phyloP scores from a whole-genome alignment of 2,888 invertebrate species.

The Nezara viridula region DNA sequence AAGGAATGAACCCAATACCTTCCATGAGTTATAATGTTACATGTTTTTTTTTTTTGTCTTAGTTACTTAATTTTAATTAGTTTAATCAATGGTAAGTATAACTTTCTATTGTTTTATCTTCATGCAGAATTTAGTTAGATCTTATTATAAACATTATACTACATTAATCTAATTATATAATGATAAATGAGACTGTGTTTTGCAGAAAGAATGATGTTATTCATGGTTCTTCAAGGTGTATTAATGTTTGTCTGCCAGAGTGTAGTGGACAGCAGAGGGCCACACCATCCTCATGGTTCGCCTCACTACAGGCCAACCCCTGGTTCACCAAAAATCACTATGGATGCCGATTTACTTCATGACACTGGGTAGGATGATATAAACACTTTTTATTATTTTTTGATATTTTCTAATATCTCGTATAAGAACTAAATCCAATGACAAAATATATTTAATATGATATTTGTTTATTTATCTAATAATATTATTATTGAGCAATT shows the following conservation, averaged over 20 bases:
- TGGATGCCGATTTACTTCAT: slow-evolving; percentile 80
- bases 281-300: slow-evolving; percentile 79
- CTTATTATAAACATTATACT: background rate
- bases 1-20: no score
- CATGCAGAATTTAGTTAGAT: background rate
- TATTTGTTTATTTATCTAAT: no score
- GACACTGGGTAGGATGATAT: slow-evolving; percentile 77
- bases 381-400: background rate
- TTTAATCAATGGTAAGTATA: no score
- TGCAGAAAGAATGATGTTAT: background rate
- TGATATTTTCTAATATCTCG: background rate
- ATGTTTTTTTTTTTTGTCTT: no score
- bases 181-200: background rate
- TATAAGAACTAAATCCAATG: background rate
- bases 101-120: background rate
- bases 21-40: no score
- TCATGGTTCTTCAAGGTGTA: slow-evolving; percentile 18
- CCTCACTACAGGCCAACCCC: slow-evolving; percentile 75
- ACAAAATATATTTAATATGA: background rate
- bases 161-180: background rate
- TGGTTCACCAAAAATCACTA: slow-evolving; percentile 75
- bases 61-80: no score
- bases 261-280: slow-evolving; percentile 70
- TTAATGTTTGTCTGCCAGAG: slow-evolving; percentile 52
- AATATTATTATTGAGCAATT: background rate